A percentile compares a stretch with the other conserved stretches of the same genome.
These are phyloP conservation scores for Ostrea denselamellosa DNA, from an alignment of 1,140 invertebrate genomes.

Conservation along the genomic window DNA sequence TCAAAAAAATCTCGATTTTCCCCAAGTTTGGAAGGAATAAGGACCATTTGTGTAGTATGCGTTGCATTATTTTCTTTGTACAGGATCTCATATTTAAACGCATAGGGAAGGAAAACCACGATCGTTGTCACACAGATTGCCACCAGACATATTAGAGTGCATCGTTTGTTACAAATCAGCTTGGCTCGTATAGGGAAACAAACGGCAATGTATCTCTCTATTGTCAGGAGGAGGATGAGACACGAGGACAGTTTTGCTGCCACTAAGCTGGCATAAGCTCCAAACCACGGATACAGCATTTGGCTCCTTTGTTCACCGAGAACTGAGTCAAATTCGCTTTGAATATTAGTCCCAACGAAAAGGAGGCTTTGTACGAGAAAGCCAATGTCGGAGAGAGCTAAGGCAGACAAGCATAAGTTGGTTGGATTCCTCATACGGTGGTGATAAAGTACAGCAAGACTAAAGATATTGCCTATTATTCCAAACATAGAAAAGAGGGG, in stretches of 20 bases:
- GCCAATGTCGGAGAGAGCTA: slow-evolving; percentile 70
- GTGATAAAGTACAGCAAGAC: slow-evolving; percentile 67
- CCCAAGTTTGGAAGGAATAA: neutral
- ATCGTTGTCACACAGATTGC: slow-evolving; percentile 67
- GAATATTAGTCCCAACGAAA: slow-evolving; percentile 65
- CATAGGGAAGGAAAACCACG: slow-evolving; percentile 67
- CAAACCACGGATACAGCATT: slow-evolving; percentile 67
- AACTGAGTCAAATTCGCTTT: slow-evolving; percentile 56
- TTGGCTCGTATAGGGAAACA: slow-evolving; percentile 70
- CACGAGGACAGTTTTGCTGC: slow-evolving; percentile 70
- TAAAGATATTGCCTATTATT: slow-evolving; percentile 68
- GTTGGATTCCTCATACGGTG: slow-evolving; percentile 68
- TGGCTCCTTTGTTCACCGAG: slow-evolving; percentile 57
- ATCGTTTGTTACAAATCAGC: slow-evolving; percentile 64
- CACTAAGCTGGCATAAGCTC: slow-evolving; percentile 70
- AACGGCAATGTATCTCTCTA: slow-evolving; percentile 72
- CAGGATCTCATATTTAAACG: slow-evolving; percentile 66
- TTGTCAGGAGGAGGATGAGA: slow-evolving; percentile 67
- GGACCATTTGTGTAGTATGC: neutral
- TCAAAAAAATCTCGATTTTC: slow-evolving; percentile 62
- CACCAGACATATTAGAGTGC: slow-evolving; percentile 62
- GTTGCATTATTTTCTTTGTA: slow-evolving; percentile 50
- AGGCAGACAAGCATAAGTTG: slow-evolving; percentile 66
- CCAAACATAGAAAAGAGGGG: slow-evolving; percentile 66
- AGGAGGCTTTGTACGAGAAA: slow-evolving; percentile 67